Base-by-base conservation (phyloP, 2,797 vertebrate genomes). In the Gallinago stenura region DNA sequence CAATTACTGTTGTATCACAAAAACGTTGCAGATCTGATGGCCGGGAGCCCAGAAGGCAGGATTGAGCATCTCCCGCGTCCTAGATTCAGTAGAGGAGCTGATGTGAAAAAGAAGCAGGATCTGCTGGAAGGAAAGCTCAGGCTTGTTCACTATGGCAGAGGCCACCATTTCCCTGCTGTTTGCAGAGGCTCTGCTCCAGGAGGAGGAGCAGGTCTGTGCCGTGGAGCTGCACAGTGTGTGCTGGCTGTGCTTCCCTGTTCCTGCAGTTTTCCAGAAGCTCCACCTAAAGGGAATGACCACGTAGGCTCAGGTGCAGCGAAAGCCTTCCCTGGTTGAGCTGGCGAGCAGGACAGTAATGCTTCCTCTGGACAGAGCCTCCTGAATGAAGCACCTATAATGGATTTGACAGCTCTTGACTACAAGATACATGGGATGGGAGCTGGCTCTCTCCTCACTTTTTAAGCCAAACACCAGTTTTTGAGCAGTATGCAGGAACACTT, bases 31-130 rank as follows among this genome's bases (percentile, higher is more conserved):
- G 61, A 96, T 80, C 65, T 79, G 76, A 58, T 65, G 84, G 88
- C 45, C 1, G 13, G 61, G 76, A 92, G 87, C 82, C 91, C 95
- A 92, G 91, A 77, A 95, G 91, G 87, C 85, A 93, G 91, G 72
- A 91, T 10, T 85, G 87, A 92, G 75, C 89, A 50, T 80, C 83
- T 89, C 54, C 78, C 0, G 16, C 1, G 8, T 77, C 87, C 89
- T 72, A 81, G 61, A 95, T 94, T 93, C 62, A 26, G 75, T 1
- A 57, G 72, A 83, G 72, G 79, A 85, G 43, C 61, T 72, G 92
- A 92, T 83, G 69, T 75, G 75, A 77, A 71, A 83, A 91, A 72
- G 87, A 50, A 92, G 87, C 56, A 5, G 87, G 82, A 85, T 83
- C 75, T 89, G 87, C 84, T 83, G 84, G 87, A 87, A 89, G 69